phyloP scores from a whole-genome alignment of 2,113 vertebrate genomes.

The Gopherus evgoodei region DNA sequence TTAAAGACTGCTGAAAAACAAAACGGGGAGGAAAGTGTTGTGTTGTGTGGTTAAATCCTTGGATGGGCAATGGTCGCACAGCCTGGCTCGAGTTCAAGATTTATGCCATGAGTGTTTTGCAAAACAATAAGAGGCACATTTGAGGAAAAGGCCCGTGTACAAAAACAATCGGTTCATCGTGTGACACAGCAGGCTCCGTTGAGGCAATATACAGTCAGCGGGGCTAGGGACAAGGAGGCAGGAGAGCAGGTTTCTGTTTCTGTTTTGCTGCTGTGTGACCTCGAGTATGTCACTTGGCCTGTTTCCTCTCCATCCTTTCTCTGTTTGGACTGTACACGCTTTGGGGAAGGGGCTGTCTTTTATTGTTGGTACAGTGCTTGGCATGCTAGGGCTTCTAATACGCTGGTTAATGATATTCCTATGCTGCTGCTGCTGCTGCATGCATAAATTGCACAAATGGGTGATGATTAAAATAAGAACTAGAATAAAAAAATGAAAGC shows the following conservation, averaged over 20 bases:
- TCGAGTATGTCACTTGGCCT: background rate
- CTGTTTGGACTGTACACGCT: background rate
- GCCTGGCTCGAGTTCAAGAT: background rate
- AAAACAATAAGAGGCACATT: background rate
- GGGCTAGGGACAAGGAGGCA: background rate
- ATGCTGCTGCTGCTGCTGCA: background rate
- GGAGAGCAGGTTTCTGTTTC: rapidly evolving
- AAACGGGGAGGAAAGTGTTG: conserved; percentile 17
- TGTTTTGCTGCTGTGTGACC: background rate
- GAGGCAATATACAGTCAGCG: background rate
- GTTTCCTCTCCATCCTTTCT: background rate
- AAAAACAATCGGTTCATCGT: background rate
- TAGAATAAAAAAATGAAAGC: background rate
- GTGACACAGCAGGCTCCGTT: background rate
- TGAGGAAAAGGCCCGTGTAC: background rate
- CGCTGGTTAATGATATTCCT: background rate
- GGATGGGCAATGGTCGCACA: background rate
- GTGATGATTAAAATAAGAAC: background rate
- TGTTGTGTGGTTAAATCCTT: background rate
- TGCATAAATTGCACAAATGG: background rate
- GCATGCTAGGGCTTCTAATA: background rate
- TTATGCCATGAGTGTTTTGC: background rate
- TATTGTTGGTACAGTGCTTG: background rate
- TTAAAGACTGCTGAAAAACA: background rate
- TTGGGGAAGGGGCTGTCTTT: background rate